Evolutionary conservation across 2,797 vertebrate species (phyloP).

Genomic region (Onychomys leucogaster): DNA sequence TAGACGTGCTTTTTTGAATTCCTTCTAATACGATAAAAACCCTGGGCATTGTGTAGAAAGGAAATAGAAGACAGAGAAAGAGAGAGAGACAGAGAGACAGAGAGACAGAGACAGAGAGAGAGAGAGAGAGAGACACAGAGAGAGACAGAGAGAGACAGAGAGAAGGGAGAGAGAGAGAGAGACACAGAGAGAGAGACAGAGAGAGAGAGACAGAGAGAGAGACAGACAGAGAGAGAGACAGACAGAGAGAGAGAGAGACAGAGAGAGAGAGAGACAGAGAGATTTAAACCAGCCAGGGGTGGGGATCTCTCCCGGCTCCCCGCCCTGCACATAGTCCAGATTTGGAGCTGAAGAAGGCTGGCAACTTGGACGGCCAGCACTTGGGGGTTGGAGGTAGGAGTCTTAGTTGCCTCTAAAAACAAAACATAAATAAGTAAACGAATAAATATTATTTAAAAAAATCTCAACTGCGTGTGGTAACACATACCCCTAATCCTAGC

Average conservation of each 20-base stretch:
- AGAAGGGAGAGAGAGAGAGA: too few relatives aligned
- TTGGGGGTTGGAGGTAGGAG: not conserved
- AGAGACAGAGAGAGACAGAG: too few relatives aligned
- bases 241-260: too few relatives aligned
- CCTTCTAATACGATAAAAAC: not conserved
- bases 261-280: not conserved
- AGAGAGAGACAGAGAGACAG: slow-evolving; percentile 9
- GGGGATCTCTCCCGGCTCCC: not conserved
- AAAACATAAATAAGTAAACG: not conserved
- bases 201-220: not conserved
- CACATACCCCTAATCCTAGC: not conserved
- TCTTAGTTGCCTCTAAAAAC: not conserved
- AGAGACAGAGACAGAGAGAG: too few relatives aligned
- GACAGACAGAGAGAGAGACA: too few relatives aligned
- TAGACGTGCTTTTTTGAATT: not conserved
- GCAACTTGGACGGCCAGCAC: not conserved
- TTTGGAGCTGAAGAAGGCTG: not conserved
- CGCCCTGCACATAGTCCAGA: not conserved
- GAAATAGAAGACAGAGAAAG: not conserved
- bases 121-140: too few relatives aligned
- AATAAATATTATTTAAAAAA: too few relatives aligned
- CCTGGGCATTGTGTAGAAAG: not conserved
- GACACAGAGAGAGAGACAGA: too few relatives aligned
- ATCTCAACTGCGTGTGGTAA: too few relatives aligned
- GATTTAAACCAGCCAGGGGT: not conserved